Evolutionary conservation across 2,888 invertebrate species (phyloP), one percentile per base, ranked within the genome.

Genomic region (Cantharis rustica): DNA sequence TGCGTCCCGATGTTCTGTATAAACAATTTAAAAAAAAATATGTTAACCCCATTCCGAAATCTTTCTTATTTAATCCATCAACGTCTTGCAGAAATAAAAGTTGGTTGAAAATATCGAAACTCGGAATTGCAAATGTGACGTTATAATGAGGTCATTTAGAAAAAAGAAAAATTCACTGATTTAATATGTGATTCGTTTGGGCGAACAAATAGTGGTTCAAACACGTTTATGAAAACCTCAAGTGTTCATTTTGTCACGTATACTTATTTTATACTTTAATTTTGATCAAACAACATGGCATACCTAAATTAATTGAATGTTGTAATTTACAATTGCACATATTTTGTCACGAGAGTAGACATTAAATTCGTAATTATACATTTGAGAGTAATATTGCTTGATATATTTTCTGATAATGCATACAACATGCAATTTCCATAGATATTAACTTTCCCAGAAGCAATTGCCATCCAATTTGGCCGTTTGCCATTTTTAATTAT

Each of bases 371-470:
- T 72, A 73, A 73, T 69, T 69, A 73, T 17, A 62, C 73, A 69
- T 73, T 73, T 27, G 73, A 68, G 73, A 73, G 17, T 69, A 68
- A 61, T 69, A 63, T 69, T 68, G 68, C 23, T 69, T 63, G 73
- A 73, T 73, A 73, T 68, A 73, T 73, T 73, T 69, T 73, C 73
- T 69, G 73, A 73, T 73, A 73, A 62, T 73, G 73, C 73, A 69
- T 47, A 31, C 69, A 73, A 73, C 69, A 69, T 68, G 68, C 68
- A 73, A 73, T 73, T 73, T 73, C 68, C 27, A 73, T 16, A 23
- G 73, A 66, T 68, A 72, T 72, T 72, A 72, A 47, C 47, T 47
- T 47, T 47, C 47, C 47, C 47, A 47, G 13, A 47, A 47, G 47
- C 47, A 47, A 47, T 47, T 47, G 47, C 47, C 26, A 47, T 47